Base-by-base conservation (phyloP, 2,113 vertebrate species). In the Nanorana parkeri region DNA sequence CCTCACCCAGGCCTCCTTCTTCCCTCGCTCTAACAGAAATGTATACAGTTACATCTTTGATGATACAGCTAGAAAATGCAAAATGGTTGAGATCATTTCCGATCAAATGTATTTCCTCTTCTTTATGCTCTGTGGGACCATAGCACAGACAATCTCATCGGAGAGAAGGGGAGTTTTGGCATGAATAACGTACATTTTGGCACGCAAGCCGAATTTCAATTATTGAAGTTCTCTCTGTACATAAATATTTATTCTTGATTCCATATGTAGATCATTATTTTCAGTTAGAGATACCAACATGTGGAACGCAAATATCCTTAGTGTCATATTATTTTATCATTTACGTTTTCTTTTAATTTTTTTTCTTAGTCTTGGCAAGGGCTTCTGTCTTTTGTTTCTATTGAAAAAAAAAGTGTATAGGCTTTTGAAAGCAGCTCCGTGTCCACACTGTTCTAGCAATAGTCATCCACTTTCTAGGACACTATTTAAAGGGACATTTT, bases 71-170 rank as follows among this genome's bases (percentile, higher is more conserved):
- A 81, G 80, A 82, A 87, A 85, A 77, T 85, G 63, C 63, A 54
- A 74, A 85, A n/a, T n/a, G 74, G 75, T 64, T 90, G 87, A 88
- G 84, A 85, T 87, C 84, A 87, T 88, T 86, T 88, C 85, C 76
- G 85, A 88, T 47, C 32, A 64, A 83, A 67, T 86, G 56, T 85
- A 86, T 86, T 86, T 87, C 67, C 1, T 85, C 75, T 87, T 88
- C 80, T 82, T 82, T 82, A 75, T 82, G 65, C 80, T 56, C 80
- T 66, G 24, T 63, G 80, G 79, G 71, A 82, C 64, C 71, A 32
- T 56, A 75, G 80, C 61, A 74, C 58, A 73, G 71, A 32, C 61
- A 55, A 63, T 54, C 21, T 73, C 21, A 73, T 73, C 61, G 68
- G 63, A 73, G 71, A 67, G 63, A 75, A 32, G 77, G 54, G 28